phyloP scores from a whole-genome alignment of 2,113 vertebrate genomes.

The Menura novaehollandiae region DNA sequence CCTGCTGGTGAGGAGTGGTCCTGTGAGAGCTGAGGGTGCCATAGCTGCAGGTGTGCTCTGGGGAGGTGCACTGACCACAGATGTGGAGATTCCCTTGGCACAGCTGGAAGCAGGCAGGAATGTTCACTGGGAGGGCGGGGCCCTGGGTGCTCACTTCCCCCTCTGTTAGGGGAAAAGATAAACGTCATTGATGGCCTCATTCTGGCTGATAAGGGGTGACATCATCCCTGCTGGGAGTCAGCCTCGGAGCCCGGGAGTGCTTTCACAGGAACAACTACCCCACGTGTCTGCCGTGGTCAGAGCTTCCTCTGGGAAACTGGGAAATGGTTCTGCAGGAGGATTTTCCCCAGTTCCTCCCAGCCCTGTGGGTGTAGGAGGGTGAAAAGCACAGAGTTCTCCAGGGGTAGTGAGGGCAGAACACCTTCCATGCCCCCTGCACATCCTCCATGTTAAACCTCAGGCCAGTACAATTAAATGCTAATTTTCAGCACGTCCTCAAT shows the following conservation, averaged over 20 bases:
- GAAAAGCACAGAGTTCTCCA: not conserved
- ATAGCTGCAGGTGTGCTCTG: not conserved
- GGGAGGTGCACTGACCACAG: not conserved
- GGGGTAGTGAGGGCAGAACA: not conserved
- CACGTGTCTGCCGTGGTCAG: rapidly evolving
- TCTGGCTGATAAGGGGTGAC: not conserved
- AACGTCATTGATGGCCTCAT: rapidly evolving
- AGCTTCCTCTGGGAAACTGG: not conserved
- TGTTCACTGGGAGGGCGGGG: not conserved
- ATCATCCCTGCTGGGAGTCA: not conserved
- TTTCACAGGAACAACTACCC: not conserved
- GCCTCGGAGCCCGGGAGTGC: not conserved
- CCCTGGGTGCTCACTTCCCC: not conserved
- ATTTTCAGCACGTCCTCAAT: not conserved
- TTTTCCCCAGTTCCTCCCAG: not conserved
- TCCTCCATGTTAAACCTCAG: not conserved
- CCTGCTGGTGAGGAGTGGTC: not conserved
- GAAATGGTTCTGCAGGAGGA: not conserved
- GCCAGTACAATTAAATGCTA: not conserved
- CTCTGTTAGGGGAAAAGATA: not conserved
- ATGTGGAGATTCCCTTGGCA: not conserved
- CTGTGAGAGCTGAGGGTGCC: not conserved
- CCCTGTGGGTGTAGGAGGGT: rapidly evolving
- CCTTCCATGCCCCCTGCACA: rapidly evolving
- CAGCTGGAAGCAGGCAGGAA: not conserved